Conservation (phyloP, 1,140 invertebrate genomes). For the Epicauta chinensis region DNA sequence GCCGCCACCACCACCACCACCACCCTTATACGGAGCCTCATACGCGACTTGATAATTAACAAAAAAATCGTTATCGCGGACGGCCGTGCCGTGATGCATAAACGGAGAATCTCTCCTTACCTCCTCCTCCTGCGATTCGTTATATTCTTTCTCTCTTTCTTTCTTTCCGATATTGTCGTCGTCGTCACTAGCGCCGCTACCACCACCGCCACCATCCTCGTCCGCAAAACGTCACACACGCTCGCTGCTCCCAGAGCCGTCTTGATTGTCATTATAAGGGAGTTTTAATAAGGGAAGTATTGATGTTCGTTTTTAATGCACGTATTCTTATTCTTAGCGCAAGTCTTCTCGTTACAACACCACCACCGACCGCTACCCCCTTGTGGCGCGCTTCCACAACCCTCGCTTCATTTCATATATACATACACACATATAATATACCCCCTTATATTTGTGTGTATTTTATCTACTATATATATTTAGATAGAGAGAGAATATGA, state of each 20-base stretch:
- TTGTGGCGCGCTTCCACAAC: conserved; percentile 5
- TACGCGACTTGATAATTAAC: conserved; percentile 46
- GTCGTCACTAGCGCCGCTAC: background rate
- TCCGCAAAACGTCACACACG: conserved; percentile 27
- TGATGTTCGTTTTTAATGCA: conserved; percentile 45
- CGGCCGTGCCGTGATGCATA: conserved; percentile 38
- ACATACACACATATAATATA: no score
- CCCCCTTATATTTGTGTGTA: no score
- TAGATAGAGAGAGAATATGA: background rate
- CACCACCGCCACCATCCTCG: conserved; percentile 7
- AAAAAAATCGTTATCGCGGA: conserved; percentile 45
- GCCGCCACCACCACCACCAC: conserved; percentile 10
- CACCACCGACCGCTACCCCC: conserved; percentile 8
- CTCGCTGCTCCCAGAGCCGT: conserved; percentile 32
- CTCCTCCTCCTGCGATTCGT: conserved; percentile 13
- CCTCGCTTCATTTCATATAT: background rate
- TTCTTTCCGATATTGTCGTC: background rate
- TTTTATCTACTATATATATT: no score
- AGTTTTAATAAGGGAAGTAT: conserved; percentile 46
- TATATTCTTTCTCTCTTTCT: background rate
- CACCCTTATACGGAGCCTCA: conserved; percentile 36
- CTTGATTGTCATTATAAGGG: conserved; percentile 44
- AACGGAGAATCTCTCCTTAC: conserved; percentile 29
- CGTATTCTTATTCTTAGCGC: conserved; percentile 39
- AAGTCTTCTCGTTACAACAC: conserved; percentile 16